Conservation (phyloP, 2,113 vertebrate genomes). For the Spermophilus dauricus region DNA sequence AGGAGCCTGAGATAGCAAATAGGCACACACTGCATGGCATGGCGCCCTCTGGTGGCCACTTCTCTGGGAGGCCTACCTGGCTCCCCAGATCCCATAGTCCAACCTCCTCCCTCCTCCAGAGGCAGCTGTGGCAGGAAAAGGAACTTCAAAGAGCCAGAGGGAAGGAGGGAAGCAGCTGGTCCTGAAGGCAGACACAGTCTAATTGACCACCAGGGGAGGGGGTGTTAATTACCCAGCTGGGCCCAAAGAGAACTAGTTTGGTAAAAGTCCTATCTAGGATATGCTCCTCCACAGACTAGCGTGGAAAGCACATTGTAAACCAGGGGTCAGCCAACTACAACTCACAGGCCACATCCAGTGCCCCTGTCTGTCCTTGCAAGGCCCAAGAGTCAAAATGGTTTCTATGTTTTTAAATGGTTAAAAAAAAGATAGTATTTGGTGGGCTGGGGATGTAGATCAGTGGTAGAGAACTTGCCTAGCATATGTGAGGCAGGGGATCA, state of each 20-base stretch:
- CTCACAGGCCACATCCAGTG: neutral
- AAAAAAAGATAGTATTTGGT: neutral
- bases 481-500: neutral
- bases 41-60: slow-evolving; percentile 80
- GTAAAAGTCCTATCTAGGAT: neutral
- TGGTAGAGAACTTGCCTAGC: neutral
- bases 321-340: neutral
- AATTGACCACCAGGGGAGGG: neutral
- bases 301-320: neutral
- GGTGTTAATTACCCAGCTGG: slow-evolving; percentile 23
- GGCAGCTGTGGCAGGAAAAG: neutral
- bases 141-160: neutral
- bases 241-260: neutral
- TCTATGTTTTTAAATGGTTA: neutral
- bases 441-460: neutral
- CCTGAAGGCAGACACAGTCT: neutral
- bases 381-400: neutral
- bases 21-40: neutral
- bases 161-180: neutral
- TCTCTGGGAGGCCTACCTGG: neutral
- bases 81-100: neutral
- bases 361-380: neutral
- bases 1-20: neutral
- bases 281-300: neutral
- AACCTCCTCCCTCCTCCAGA: neutral